These are phyloP conservation scores for Phataginus tricuspis DNA, from an alignment of 2,797 vertebrate genomes.

Conservation along the genomic window DNA sequence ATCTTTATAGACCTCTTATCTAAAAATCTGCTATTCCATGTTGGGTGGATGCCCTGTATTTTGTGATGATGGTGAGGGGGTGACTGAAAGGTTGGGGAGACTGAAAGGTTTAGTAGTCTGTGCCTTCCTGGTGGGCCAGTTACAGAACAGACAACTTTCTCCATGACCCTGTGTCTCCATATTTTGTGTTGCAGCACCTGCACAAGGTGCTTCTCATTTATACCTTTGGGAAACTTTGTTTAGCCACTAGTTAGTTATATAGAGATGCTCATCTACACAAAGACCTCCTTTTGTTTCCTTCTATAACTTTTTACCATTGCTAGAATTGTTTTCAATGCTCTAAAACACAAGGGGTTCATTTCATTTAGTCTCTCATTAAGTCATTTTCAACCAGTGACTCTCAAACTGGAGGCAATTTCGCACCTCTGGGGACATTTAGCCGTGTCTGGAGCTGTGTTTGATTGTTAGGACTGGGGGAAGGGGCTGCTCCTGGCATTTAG, in stretches of 20 bases:
- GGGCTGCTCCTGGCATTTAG: neutral
- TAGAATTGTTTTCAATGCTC: conserved; percentile 45
- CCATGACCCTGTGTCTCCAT: neutral
- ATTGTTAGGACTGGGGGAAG: neutral
- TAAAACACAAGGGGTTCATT: conserved; percentile 20
- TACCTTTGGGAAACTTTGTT: neutral
- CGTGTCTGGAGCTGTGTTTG: neutral
- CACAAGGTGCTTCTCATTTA: neutral
- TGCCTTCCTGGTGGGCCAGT: neutral
- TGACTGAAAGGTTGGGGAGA: neutral
- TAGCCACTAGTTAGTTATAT: neutral
- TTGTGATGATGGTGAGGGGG: neutral
- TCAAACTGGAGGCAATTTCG: neutral
- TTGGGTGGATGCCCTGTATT: conserved; percentile 37
- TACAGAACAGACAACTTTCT: neutral
- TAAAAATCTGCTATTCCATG: conserved; percentile 30
- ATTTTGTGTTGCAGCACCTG: neutral
- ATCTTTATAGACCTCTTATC: conserved; percentile 67
- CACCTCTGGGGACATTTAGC: neutral
- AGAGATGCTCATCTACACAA: neutral
- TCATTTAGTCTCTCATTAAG: conserved; percentile 54
- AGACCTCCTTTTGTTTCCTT: neutral
- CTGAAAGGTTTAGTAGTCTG: neutral
- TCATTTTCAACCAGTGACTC: conserved; percentile 57
- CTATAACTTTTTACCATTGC: neutral